A percentile compares a stretch with the other conserved stretches of the same genome.
phyloP scores from a whole-genome alignment of 2,797 vertebrate genomes.

The Halcyon badia region DNA sequence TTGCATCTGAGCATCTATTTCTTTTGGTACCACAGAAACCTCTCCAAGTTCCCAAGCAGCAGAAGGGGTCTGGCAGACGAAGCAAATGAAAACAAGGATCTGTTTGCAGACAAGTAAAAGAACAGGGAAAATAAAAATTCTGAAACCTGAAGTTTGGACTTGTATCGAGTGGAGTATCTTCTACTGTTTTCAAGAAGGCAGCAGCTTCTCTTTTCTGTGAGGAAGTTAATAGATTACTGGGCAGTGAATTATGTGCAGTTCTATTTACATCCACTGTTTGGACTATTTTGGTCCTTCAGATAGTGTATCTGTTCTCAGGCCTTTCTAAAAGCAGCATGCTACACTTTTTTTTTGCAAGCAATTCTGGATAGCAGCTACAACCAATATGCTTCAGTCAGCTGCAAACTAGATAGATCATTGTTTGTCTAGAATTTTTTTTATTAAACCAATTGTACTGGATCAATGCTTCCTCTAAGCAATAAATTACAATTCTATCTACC shows the following conservation, averaged over 20 bases:
- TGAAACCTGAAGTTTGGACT: background rate
- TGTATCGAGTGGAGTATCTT: background rate
- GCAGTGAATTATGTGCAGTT: conserved; percentile 32
- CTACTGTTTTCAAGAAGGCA: conserved; percentile 11
- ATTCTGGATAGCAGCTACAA: conserved; percentile 17
- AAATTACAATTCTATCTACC: conserved; percentile 70
- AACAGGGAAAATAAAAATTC: background rate
- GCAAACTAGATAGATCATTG: conserved; percentile 71
- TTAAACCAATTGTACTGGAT: conserved; percentile 78
- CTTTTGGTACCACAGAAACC: background rate
- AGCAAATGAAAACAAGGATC: background rate
- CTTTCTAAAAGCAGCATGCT: conserved; percentile 11
- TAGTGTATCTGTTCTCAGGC: conserved; percentile 11
- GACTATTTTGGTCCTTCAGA: conserved; percentile 26
- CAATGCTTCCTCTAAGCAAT: conserved; percentile 75
- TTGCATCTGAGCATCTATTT: background rate
- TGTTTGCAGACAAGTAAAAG: background rate
- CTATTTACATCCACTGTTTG: conserved; percentile 28
- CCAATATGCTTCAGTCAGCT: conserved; percentile 60
- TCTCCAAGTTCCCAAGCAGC: background rate
- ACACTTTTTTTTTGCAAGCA: background rate
- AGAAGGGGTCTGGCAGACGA: background rate
- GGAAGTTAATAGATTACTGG: conserved; percentile 43
- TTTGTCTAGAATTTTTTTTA: conserved; percentile 74
- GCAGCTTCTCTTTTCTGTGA: conserved; percentile 10